Percentiles rank a stretch among this genome's conserved stretches.
phyloP scores from a whole-genome alignment of 2,113 vertebrate species.

The Nothocercus julius region DNA sequence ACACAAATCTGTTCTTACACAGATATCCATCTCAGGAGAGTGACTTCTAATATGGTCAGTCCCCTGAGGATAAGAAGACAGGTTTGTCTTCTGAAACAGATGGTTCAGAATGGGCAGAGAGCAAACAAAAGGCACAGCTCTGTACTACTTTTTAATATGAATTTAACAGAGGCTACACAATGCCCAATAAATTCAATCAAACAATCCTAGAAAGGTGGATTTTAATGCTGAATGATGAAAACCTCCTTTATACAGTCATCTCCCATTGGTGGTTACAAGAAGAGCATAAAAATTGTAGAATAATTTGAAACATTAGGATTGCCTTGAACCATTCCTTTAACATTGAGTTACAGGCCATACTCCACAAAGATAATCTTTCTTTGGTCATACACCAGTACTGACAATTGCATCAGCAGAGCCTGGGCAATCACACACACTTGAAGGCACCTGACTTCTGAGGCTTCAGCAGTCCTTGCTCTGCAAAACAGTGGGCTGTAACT shows the following conservation, averaged over 20 bases:
- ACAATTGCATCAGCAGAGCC: not conserved
- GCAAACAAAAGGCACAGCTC: not conserved
- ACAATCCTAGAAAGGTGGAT: not conserved
- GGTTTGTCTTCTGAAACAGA: not conserved
- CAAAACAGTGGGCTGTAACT: not conserved
- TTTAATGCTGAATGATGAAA: not conserved
- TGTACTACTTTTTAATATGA: not conserved
- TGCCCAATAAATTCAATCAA: not conserved
- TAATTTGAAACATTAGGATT: not conserved
- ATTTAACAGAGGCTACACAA: not conserved
- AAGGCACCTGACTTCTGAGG: not conserved
- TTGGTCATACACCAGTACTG: not conserved
- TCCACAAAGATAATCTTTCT: not conserved
- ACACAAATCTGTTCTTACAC: not conserved
- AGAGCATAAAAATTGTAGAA: not conserved
- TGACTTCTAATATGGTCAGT: not conserved
- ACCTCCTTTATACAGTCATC: not conserved
- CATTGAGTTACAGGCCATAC: not conserved
- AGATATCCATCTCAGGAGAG: not conserved
- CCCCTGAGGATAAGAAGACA: not conserved
- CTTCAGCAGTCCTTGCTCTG: not conserved
- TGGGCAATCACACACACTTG: no score
- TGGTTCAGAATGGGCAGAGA: not conserved
- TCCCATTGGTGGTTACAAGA: not conserved
- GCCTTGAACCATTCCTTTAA: not conserved